These are phyloP conservation scores for Macrophya annulata DNA, from an alignment of 2,888 invertebrate genomes.

Conservation along the genomic window DNA sequence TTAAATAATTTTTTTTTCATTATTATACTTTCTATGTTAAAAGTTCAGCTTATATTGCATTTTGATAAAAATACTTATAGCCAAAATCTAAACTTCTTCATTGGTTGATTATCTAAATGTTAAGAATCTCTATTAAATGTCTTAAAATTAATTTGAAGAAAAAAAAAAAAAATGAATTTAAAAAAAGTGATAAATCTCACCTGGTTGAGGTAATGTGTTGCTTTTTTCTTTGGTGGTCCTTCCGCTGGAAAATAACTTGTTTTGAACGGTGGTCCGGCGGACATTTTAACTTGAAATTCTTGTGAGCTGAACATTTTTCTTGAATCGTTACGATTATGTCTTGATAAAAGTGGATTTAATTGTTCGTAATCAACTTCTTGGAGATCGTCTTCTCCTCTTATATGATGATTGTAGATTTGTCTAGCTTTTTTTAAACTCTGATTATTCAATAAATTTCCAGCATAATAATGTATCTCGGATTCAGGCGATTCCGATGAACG, in stretches of 20 bases:
- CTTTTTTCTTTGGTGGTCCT: background rate
- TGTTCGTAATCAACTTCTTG: constrained; percentile 71
- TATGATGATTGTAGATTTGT: constrained; percentile 71
- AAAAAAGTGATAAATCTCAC: constrained; percentile 46
- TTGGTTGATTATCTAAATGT: too few species aligned
- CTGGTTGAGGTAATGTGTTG: constrained; percentile 58
- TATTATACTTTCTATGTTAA: too few species aligned
- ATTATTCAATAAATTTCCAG: constrained; percentile 74
- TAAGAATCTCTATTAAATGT: too few species aligned
- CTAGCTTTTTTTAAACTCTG: constrained; percentile 68
- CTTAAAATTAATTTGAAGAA: too few species aligned
- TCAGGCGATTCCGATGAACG: constrained; percentile 10
- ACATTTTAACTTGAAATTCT: constrained; percentile 40
- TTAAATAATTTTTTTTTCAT: too few species aligned
- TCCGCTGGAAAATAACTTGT: constrained; percentile 1
- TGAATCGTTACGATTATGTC: background rate
- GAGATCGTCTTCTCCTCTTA: constrained; percentile 61
- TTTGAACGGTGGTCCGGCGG: constrained; percentile 14
- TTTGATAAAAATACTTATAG: background rate
- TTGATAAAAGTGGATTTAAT: constrained; percentile 68
- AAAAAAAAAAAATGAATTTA: background rate
- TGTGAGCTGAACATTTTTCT: constrained; percentile 25
- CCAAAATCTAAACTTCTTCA: background rate
- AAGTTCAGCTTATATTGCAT: background rate
- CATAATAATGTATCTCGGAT: constrained; percentile 71